These are phyloP conservation scores for Dasypogon diadema DNA, from an alignment of 2,888 invertebrate species.

Conservation along the genomic window DNA sequence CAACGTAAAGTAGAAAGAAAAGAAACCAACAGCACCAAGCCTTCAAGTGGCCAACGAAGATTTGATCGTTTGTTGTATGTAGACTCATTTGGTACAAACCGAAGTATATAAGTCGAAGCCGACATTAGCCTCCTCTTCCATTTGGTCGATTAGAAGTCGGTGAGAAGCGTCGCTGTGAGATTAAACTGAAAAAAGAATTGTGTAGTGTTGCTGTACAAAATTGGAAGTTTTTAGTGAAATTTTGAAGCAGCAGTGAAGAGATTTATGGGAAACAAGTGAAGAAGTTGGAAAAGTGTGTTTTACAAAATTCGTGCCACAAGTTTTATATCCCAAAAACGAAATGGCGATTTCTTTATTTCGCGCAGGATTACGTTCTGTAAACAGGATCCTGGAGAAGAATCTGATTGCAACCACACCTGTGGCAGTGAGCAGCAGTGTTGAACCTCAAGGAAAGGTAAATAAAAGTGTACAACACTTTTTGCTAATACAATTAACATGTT, in stretches of 20 bases:
- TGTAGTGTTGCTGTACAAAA: neutral
- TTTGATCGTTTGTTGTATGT: no score
- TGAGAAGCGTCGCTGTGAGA: neutral
- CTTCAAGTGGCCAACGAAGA: neutral
- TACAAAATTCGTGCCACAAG: neutral
- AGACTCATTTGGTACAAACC: neutral
- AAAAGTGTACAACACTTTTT: neutral
- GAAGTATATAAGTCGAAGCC: slow-evolving; percentile 15
- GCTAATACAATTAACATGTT: no score
- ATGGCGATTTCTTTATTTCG: slow-evolving; percentile 42
- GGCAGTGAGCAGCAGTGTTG: neutral
- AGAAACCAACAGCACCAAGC: neutral
- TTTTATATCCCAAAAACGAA: neutral
- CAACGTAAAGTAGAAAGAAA: neutral
- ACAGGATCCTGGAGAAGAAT: slow-evolving; percentile 35
- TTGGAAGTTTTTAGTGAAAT: neutral
- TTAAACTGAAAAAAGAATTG: neutral
- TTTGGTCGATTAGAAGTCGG: slow-evolving; percentile 1
- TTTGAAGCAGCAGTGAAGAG: neutral
- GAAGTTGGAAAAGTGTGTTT: neutral
- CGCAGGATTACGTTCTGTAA: slow-evolving; percentile 26
- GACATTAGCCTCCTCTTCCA: slow-evolving; percentile 13
- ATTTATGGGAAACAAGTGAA: neutral
- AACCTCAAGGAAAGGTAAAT: slow-evolving; percentile 15
- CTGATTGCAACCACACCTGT: neutral